Conservation (phyloP, 2,888 invertebrate species). For the Dolomedes plantarius region DNA sequence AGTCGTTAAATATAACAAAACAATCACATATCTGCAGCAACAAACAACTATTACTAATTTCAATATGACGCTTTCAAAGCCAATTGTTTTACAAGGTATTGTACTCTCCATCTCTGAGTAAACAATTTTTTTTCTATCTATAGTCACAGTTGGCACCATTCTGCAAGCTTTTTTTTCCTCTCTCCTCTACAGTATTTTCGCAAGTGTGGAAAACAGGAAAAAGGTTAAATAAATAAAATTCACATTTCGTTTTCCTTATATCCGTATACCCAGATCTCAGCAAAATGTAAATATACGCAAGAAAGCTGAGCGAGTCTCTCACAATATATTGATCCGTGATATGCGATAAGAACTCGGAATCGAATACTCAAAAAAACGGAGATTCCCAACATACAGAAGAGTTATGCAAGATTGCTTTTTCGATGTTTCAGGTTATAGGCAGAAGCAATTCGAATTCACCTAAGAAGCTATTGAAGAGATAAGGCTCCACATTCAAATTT, state of each 20-base stretch:
- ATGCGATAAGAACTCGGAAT: not conserved
- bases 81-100: no score
- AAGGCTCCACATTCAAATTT: no score
- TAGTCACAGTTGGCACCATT: no score
- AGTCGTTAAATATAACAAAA: no score
- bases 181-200: no score
- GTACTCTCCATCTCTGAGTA: no score
- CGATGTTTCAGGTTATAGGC: not conserved
- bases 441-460: not conserved
- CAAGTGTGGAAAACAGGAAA: not conserved
- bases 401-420: not conserved
- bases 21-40: no score
- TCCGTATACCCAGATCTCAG: not conserved
- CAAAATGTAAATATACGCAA: not conserved
- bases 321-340: not conserved
- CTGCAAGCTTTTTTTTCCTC: no score
- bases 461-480: not conserved
- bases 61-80: no score
- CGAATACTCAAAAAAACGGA: not conserved
- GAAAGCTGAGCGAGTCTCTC: not conserved
- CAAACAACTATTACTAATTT: no score
- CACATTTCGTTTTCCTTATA: not conserved
- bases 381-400: not conserved
- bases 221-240: no score
- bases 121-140: no score